These are phyloP conservation scores for Maccullochella peelii DNA, from an alignment of 2,113 vertebrate species.

Conservation along the genomic window DNA sequence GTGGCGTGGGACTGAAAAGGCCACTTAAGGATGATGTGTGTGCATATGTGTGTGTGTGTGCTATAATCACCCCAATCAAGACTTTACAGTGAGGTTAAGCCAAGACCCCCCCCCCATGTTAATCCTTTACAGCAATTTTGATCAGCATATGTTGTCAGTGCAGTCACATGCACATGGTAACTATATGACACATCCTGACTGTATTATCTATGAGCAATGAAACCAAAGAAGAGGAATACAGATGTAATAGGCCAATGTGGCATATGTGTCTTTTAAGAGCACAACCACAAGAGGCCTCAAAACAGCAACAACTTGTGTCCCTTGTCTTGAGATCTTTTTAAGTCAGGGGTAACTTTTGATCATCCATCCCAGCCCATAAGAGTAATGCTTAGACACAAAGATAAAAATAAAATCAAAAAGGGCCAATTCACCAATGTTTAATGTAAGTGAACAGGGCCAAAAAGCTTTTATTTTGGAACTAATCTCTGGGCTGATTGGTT, in stretches of 20 bases:
- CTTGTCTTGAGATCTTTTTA: background rate
- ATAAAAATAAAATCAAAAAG: background rate
- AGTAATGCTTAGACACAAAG: background rate
- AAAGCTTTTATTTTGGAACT: background rate
- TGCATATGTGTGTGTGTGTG: conserved; percentile 41
- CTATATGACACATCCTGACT: background rate
- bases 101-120: conserved; percentile 43
- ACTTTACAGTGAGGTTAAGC: conserved; percentile 57
- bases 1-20: conserved; percentile 37
- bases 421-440: background rate
- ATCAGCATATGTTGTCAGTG: conserved; percentile 66
- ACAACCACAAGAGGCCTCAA: background rate
- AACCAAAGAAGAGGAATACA: too few relatives aligned
- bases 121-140: conserved; percentile 64
- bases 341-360: background rate
- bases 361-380: background rate
- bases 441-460: background rate
- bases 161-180: conserved; percentile 7
- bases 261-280: background rate
- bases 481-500: background rate
- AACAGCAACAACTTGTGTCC: background rate
- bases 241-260: background rate
- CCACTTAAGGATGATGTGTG: conserved; percentile 59
- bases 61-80: conserved; percentile 77
- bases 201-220: background rate